Conservation (phyloP, 2,888 invertebrate species). For the Tiphia femorata region DNA sequence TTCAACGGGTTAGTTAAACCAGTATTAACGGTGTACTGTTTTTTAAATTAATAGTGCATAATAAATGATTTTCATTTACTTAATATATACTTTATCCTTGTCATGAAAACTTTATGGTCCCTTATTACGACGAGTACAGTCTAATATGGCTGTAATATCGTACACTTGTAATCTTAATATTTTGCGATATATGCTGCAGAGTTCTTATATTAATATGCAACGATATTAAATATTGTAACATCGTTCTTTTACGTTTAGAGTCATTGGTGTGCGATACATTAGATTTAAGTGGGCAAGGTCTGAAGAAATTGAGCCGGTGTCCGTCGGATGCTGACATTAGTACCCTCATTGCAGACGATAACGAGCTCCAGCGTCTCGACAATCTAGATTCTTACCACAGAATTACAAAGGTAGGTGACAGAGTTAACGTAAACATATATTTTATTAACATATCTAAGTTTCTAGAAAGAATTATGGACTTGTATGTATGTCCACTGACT, state of each 20-base stretch:
- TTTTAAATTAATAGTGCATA: slow-evolving; percentile 8
- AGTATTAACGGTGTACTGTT: slow-evolving; percentile 20
- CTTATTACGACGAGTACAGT: no score
- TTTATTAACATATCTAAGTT: not conserved
- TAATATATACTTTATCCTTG: no score
- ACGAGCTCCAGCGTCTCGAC: slow-evolving; percentile 88
- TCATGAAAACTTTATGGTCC: no score
- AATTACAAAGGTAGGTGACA: slow-evolving; percentile 82
- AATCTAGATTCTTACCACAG: slow-evolving; percentile 86
- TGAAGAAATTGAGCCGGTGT: slow-evolving; percentile 85
- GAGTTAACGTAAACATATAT: no score
- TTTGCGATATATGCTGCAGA: no score
- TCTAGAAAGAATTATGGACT: slow-evolving; percentile 11
- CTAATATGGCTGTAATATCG: no score
- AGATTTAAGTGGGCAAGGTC: slow-evolving; percentile 83
- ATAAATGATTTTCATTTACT: not conserved
- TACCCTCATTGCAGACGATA: slow-evolving; percentile 85
- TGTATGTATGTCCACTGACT: not conserved
- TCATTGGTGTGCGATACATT: slow-evolving; percentile 71
- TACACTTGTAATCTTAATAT: no score
- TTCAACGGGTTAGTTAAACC: slow-evolving; percentile 60
- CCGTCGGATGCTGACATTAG: slow-evolving; percentile 78
- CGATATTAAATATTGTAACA: no score
- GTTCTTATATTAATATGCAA: no score
- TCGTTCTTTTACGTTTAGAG: no score